Evolutionary conservation across 2,888 invertebrate species (phyloP).

Genomic region (Cerceris rybyensis): DNA sequence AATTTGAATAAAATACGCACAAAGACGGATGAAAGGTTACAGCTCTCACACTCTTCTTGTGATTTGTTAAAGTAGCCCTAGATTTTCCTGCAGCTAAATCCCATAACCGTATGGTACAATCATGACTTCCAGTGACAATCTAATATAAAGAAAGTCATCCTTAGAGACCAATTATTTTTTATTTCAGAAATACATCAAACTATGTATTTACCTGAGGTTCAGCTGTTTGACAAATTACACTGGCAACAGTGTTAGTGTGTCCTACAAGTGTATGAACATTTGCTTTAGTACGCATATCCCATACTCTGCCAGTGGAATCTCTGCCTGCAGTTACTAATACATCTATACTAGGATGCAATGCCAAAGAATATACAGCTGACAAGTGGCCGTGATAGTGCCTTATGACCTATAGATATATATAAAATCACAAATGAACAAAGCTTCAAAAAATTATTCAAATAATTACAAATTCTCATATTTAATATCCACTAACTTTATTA

Average conservation of each 20-base stretch:
- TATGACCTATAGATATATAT: constrained; percentile 86
- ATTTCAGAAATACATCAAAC: neutral
- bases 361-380: constrained; percentile 96
- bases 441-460: neutral
- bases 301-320: constrained; percentile 97
- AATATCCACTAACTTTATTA: constrained; percentile 88
- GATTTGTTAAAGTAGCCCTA: constrained; percentile 97
- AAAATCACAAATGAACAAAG: constrained; percentile 1
- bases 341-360: constrained; percentile 97
- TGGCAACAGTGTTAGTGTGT: constrained; percentile 98
- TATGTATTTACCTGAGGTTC: constrained; percentile 90
- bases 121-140: constrained; percentile 96
- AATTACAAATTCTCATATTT: constrained; percentile 4
- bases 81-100: constrained; percentile 98
- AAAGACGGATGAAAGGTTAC: constrained; percentile 90
- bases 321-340: constrained; percentile 96
- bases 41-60: constrained; percentile 96
- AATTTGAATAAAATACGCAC: constrained; percentile 76
- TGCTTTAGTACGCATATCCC: constrained; percentile 99
- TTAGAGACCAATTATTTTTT: neutral
- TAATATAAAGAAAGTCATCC: constrained; percentile 76
- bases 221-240: constrained; percentile 94
- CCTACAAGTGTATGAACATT: constrained; percentile 98
- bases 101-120: constrained; percentile 98
- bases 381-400: constrained; percentile 99